phyloP scores from a whole-genome alignment of 2,797 vertebrate genomes.

The Centroberyx gerrardi region DNA sequence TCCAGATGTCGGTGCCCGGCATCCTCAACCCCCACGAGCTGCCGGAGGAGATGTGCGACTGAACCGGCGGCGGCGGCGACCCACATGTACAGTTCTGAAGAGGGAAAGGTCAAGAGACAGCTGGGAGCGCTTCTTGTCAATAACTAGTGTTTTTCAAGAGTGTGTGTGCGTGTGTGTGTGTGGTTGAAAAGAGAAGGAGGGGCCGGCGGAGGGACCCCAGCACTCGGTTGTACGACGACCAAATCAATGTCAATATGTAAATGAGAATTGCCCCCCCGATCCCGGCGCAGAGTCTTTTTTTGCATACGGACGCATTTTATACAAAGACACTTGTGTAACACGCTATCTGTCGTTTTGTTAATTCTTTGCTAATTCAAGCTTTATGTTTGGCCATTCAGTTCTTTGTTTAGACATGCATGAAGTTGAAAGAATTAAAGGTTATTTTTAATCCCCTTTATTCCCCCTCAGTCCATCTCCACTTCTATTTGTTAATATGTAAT shows the following conservation, averaged over 20 bases:
- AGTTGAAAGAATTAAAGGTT: constrained; percentile 87
- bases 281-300: constrained; percentile 83
- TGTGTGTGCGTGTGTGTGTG: constrained; percentile 8
- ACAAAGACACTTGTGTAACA: constrained; percentile 91
- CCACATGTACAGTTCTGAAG: constrained; percentile 30
- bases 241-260: constrained; percentile 99
- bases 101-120: constrained; percentile 11
- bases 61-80: neutral
- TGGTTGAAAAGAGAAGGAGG: constrained; percentile 61
- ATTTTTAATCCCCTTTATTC: constrained; percentile 54
- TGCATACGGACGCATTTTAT: constrained; percentile 93
- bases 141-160: constrained; percentile 15
- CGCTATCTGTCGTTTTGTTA: constrained; percentile 72
- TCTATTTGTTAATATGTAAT: constrained; percentile 86
- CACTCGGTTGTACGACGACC: constrained; percentile 94
- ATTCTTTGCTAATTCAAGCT: constrained; percentile 88
- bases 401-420: constrained; percentile 92
- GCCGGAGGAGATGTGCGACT: constrained; percentile 96
- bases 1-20: constrained; percentile 94
- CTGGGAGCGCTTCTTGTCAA: constrained; percentile 23
- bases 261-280: constrained; percentile 84
- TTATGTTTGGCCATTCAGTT: constrained; percentile 89
- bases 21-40: constrained; percentile 95
- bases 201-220: constrained; percentile 78
- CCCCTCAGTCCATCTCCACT: constrained; percentile 63